Percentiles rank a stretch among this genome's conserved stretches.
These are phyloP conservation scores for Ditylenchus dipsaci DNA, from an alignment of 1,140 invertebrate species.

Conservation along the genomic window DNA sequence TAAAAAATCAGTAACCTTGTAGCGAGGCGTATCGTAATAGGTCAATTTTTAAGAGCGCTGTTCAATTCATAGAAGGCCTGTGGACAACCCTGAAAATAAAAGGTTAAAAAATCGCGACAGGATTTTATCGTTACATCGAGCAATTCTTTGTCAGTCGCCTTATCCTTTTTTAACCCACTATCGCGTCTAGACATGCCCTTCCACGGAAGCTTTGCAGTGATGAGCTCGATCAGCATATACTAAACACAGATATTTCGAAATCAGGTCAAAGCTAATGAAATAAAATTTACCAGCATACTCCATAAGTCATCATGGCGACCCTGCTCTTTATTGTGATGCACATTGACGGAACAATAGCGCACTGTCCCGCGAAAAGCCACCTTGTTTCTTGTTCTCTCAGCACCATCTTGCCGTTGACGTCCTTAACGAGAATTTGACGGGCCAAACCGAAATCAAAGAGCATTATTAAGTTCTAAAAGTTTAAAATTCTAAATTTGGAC, in stretches of 20 bases:
- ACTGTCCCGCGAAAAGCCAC: slow-evolving; percentile 76
- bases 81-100: slow-evolving; percentile 31
- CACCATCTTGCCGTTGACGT: slow-evolving; percentile 21
- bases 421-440: slow-evolving; percentile 40
- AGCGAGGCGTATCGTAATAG: slow-evolving; percentile 42
- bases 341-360: slow-evolving; percentile 71
- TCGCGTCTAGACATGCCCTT: slow-evolving; percentile 41
- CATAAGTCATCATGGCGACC: slow-evolving; percentile 36
- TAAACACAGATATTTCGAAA: not conserved
- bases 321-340: slow-evolving; percentile 33
- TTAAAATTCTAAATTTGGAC: too few species aligned
- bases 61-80: slow-evolving; percentile 32
- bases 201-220: slow-evolving; percentile 96
- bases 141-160: slow-evolving; percentile 28
- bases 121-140: slow-evolving; percentile 6
- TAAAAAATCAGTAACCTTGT: slow-evolving; percentile 2
- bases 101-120: not conserved
- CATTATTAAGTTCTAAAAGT: slow-evolving; percentile 20
- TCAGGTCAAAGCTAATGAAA: not conserved
- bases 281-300: slow-evolving; percentile 4
- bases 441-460: slow-evolving; percentile 53
- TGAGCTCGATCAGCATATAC: slow-evolving; percentile 65
- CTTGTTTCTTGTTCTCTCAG: slow-evolving; percentile 41
- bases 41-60: slow-evolving; percentile 31
- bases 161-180: slow-evolving; percentile 30